Conservation (phyloP, 2,888 invertebrate genomes). For the Zaprionus obscuricornis region DNA sequence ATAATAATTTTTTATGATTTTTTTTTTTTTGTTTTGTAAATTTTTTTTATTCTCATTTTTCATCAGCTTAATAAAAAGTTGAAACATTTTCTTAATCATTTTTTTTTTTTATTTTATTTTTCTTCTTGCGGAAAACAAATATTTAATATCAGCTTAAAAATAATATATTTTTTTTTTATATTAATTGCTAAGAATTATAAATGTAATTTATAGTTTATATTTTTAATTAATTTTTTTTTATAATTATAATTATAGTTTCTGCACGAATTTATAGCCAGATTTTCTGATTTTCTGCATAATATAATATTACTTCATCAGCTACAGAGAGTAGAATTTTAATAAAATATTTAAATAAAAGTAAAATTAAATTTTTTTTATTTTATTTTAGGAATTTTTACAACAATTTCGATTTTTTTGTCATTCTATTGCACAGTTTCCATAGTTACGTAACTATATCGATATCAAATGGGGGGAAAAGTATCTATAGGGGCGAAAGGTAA, state of each 20-base stretch:
- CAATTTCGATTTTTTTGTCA: conserved; percentile 34
- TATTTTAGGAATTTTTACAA: conserved; percentile 31
- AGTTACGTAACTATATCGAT: conserved; percentile 33
- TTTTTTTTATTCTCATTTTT: conserved; percentile 31
- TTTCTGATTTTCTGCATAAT: not conserved
- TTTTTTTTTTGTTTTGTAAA: conserved; percentile 40
- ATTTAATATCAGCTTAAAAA: conserved; percentile 48
- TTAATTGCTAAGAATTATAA: no score
- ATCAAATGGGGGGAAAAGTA: not conserved
- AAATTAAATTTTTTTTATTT: conserved; percentile 24
- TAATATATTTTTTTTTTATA: conserved; percentile 44
- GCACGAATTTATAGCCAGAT: conserved; percentile 17
- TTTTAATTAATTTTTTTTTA: no score
- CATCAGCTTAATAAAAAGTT: conserved; percentile 20
- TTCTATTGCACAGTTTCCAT: conserved; percentile 37
- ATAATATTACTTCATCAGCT: no score
- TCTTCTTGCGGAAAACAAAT: conserved; percentile 31
- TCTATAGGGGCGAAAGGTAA: no score
- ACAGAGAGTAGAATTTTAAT: conserved; percentile 7
- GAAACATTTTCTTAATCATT: conserved; percentile 36
- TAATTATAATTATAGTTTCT: conserved; percentile 37
- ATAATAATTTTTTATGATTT: conserved; percentile 19
- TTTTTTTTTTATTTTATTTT: no score
- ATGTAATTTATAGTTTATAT: no score
- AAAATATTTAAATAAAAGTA: conserved; percentile 39